Evolutionary conservation across 2,797 vertebrate genomes (phyloP).

Genomic region (Hydrophis major): DNA sequence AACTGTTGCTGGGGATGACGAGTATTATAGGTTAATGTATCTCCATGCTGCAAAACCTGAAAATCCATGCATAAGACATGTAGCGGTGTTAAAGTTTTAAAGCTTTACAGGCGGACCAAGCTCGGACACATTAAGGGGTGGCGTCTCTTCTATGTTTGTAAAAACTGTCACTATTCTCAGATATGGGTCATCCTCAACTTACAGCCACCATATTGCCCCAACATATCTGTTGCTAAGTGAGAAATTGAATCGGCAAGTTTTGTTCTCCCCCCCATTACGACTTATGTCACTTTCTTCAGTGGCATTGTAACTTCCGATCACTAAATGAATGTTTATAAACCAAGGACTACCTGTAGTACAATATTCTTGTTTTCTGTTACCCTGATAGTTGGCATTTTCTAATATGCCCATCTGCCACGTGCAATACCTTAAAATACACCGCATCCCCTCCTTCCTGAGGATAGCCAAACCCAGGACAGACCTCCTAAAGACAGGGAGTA

Average conservation of each 20-base stretch:
- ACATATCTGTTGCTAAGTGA: neutral
- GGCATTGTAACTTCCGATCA: too few species aligned
- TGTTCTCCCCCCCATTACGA: accelerated
- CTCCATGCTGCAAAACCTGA: constrained; percentile 15
- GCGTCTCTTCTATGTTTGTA: neutral
- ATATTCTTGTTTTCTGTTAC: too few species aligned
- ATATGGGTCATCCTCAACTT: neutral
- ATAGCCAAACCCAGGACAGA: too few species aligned
- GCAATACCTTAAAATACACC: too few species aligned
- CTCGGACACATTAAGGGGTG: constrained; percentile 2
- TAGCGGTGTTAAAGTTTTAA: neutral
- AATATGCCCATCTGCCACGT: too few species aligned
- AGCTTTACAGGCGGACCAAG: constrained; percentile 9
- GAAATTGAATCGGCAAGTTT: neutral
- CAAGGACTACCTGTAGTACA: too few species aligned
- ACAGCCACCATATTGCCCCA: neutral
- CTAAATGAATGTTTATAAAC: too few species aligned
- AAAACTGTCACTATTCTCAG: neutral
- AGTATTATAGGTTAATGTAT: neutral
- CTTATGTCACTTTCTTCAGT: too few species aligned
- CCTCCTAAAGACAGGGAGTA: too few species aligned
- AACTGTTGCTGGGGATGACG: neutral
- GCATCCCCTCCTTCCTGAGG: too few species aligned
- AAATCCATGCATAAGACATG: neutral
- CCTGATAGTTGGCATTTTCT: too few species aligned